Evolutionary conservation across 2,113 vertebrate species (phyloP).

Genomic region (Meles meles): DNA sequence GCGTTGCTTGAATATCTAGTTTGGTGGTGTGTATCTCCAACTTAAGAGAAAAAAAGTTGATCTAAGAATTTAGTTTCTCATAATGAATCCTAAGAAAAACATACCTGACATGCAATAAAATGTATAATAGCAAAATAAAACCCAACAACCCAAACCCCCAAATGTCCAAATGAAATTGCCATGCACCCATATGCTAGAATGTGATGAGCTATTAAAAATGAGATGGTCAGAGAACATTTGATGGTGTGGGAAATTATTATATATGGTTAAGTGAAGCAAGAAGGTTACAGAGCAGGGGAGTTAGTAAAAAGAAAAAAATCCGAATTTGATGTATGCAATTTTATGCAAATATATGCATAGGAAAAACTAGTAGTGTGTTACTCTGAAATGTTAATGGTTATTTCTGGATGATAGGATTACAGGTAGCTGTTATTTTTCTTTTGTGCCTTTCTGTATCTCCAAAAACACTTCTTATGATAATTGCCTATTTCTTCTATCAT

Average conservation of each 20-base stretch:
- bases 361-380: conserved; percentile 45
- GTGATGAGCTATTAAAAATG: not conserved
- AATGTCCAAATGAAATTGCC: not conserved
- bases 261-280: conserved; percentile 33
- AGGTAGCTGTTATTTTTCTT: conserved; percentile 63
- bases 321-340: conserved; percentile 42
- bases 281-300: conserved; percentile 1
- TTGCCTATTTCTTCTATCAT: conserved; percentile 25
- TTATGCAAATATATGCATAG: conserved; percentile 68
- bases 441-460: conserved; percentile 33
- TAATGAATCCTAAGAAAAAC: not conserved
- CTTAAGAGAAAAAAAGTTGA: not conserved
- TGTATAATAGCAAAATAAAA: not conserved
- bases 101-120: not conserved
- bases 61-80: not conserved
- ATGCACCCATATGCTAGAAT: not conserved
- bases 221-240: not conserved
- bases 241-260: not conserved
- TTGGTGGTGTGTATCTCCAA: not conserved
- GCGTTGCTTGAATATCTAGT: not conserved
- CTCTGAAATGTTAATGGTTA: conserved; percentile 57
- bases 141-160: not conserved
- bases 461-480: conserved; percentile 13
- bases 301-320: conserved; percentile 40
- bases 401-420: conserved; percentile 53